phyloP scores from a whole-genome alignment of 2,888 invertebrate species.

The Orthonychiurus folsomi region DNA sequence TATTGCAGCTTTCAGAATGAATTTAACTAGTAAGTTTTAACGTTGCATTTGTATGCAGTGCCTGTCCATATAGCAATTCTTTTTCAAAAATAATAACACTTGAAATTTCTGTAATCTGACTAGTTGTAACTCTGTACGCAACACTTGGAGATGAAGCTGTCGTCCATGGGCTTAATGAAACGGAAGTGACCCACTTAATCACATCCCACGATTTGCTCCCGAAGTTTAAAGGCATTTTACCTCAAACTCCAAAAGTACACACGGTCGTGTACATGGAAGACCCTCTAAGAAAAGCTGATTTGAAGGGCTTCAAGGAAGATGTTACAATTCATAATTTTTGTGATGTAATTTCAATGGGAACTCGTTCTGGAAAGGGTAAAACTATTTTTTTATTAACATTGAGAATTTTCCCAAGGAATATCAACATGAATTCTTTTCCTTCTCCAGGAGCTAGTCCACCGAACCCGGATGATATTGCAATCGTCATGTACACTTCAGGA shows the following conservation, averaged over 20 bases:
- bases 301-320: constrained; percentile 60
- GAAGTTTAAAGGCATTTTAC: constrained; percentile 72
- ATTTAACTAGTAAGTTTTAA: constrained; percentile 62
- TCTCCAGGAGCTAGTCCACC: constrained; percentile 55
- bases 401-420: background rate
- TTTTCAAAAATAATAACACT: constrained; percentile 12
- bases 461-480: constrained; percentile 68
- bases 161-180: constrained; percentile 92
- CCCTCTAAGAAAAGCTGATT: constrained; percentile 64
- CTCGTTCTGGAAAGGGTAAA: constrained; percentile 30
- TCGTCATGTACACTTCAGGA: constrained; percentile 98
- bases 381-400: background rate
- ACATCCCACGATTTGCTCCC: constrained; percentile 85
- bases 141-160: constrained; percentile 95
- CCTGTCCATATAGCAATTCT: background rate
- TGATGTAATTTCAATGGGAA: constrained; percentile 57
- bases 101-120: constrained; percentile 40
- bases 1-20: constrained; percentile 90
- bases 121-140: constrained; percentile 92
- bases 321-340: constrained; percentile 66
- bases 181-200: constrained; percentile 85
- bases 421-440: constrained; percentile 10
- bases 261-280: constrained; percentile 81
- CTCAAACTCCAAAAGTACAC: constrained; percentile 62
- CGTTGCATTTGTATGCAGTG: background rate